phyloP scores from a whole-genome alignment of 2,797 vertebrate species.

The Tenualosa thibaudeaui region DNA sequence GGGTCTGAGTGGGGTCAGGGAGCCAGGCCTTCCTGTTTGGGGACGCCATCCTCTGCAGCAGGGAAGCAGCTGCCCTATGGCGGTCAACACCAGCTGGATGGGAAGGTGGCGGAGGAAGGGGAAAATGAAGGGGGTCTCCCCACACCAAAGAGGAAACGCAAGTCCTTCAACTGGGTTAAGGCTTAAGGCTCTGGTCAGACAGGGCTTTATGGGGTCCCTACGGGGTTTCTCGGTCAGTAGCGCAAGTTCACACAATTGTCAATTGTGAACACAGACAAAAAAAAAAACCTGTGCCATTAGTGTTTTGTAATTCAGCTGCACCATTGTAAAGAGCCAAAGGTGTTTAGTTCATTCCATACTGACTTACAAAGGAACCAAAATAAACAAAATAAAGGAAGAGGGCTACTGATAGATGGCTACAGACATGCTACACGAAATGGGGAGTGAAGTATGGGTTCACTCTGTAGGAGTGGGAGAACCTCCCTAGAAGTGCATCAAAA shows the following conservation, averaged over 20 bases:
- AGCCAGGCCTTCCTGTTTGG: constrained; percentile 46
- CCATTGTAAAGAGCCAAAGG: not conserved
- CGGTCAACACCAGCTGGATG: constrained; percentile 46
- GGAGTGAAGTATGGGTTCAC: no score
- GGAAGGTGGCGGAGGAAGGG: constrained; percentile 17
- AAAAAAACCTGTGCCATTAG: not conserved
- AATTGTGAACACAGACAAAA: not conserved
- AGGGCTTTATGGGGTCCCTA: constrained; percentile 17
- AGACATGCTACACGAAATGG: not conserved
- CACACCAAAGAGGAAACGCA: not conserved
- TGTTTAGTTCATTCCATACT: not conserved
- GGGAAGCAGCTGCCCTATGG: constrained; percentile 48
- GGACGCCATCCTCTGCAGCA: constrained; percentile 42
- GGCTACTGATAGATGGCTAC: not conserved
- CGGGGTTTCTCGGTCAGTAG: not conserved
- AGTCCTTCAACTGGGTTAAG: not conserved
- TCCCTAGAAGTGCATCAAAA: not conserved
- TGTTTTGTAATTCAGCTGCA: not conserved
- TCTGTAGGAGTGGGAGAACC: not conserved
- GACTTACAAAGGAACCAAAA: not conserved
- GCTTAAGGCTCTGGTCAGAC: constrained; percentile 16
- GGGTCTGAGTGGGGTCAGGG: constrained; percentile 2
- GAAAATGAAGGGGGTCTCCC: constrained; percentile 26
- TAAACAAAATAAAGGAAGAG: not conserved
- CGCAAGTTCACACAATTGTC: constrained; percentile 18